These are phyloP conservation scores for Geotrypetes seraphini DNA, from an alignment of 2,797 vertebrate genomes.

Conservation along the genomic window DNA sequence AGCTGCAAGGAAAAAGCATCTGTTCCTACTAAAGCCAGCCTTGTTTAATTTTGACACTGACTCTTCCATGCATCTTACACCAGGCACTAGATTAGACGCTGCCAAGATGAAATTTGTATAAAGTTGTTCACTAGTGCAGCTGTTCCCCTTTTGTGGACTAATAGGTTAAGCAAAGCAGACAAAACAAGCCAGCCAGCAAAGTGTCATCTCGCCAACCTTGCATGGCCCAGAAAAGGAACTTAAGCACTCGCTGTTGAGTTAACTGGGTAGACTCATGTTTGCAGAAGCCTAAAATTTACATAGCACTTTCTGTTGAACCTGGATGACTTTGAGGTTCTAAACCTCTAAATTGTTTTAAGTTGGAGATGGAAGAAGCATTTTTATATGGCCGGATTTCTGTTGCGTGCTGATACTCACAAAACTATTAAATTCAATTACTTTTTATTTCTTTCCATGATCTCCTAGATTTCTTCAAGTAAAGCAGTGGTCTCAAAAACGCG, in stretches of 20 bases:
- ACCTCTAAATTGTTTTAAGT: too few species aligned
- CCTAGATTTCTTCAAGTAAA: too few species aligned
- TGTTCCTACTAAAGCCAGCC: conserved; percentile 90
- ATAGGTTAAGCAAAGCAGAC: conserved; percentile 52
- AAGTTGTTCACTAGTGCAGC: conserved; percentile 62
- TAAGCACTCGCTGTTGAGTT: too few species aligned
- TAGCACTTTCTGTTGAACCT: conserved; percentile 3
- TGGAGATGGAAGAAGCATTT: too few species aligned
- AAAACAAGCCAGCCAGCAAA: conserved; percentile 48
- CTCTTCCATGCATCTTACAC: conserved; percentile 64
- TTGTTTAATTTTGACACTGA: conserved; percentile 85
- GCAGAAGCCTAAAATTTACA: conserved; percentile 5
- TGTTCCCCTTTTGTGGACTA: conserved; percentile 48
- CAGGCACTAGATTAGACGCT: conserved; percentile 65
- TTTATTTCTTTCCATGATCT: too few species aligned
- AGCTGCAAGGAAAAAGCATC: conserved; percentile 96
- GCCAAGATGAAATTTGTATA: conserved; percentile 65
- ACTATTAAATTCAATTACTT: too few species aligned
- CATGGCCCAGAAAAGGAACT: conserved; percentile 38
- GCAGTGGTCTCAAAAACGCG: too few species aligned
- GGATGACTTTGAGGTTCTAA: too few species aligned
- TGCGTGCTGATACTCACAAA: too few species aligned
- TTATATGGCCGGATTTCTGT: too few species aligned
- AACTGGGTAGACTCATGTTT: conserved; percentile 1
- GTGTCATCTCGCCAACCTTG: conserved; percentile 36